Evolutionary conservation across 2,888 invertebrate genomes (phyloP).

Genomic region (Sphaerophoria taeniata): DNA sequence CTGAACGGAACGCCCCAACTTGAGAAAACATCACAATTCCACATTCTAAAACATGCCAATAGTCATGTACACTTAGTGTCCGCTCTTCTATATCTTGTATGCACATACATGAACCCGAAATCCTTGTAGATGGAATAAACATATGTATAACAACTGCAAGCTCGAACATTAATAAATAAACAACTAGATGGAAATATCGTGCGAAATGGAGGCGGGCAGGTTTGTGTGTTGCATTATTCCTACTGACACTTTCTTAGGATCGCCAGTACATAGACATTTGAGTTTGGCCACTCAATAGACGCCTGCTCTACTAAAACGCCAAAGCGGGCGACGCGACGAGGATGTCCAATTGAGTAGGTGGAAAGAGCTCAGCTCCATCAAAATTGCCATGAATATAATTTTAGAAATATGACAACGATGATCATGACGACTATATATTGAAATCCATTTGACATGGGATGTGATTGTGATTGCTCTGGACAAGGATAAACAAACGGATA

Average conservation of each 20-base stretch:
- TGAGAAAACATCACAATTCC: too few relatives aligned
- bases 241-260: constrained; percentile 52
- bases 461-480: constrained; percentile 18
- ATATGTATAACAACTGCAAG: too few relatives aligned
- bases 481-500: constrained; percentile 26
- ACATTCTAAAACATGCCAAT: too few relatives aligned
- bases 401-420: constrained; percentile 63
- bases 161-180: constrained; percentile 50
- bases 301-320: too few relatives aligned
- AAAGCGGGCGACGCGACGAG: not conserved
- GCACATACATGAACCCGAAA: too few relatives aligned
- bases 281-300: too few relatives aligned
- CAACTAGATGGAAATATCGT: constrained; percentile 52
- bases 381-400: constrained; percentile 65
- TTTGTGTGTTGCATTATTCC: too few relatives aligned
- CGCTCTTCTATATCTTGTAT: too few relatives aligned
- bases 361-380: constrained; percentile 54
- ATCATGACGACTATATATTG: not conserved
- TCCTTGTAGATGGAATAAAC: too few relatives aligned
- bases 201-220: constrained; percentile 32
- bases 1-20: too few relatives aligned
- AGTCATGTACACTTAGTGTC: too few relatives aligned
- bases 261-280: constrained; percentile 6
- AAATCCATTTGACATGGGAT: constrained; percentile 11
- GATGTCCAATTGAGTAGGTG: constrained; percentile 13